Percentiles rank a stretch among this genome's conserved stretches.
phyloP scores from a whole-genome alignment of 2,113 vertebrate species.

The Phrynosoma blainvillii region DNA sequence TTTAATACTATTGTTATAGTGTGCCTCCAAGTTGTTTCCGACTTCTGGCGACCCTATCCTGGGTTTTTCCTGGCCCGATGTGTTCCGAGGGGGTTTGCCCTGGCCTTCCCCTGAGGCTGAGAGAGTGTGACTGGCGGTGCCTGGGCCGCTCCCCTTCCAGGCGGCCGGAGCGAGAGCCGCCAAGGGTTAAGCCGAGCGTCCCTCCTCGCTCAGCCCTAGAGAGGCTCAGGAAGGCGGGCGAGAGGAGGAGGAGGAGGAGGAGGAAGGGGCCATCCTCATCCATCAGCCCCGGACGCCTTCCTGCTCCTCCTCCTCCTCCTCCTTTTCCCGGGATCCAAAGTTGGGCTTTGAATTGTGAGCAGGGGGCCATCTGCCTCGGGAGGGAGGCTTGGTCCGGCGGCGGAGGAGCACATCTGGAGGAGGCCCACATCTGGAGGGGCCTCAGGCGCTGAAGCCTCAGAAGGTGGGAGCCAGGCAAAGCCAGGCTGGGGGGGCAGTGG shows the following conservation, averaged over 20 bases:
- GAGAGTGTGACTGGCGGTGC: no score
- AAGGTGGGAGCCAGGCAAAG: no score
- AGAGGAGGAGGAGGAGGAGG: not conserved
- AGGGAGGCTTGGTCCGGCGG: not conserved
- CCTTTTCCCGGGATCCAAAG: constrained; percentile 27
- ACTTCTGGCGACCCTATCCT: no score
- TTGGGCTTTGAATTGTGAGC: constrained; percentile 25
- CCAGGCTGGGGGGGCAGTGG: no score
- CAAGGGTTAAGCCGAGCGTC: constrained; percentile 20
- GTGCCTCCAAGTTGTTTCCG: no score
- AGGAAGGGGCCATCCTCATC: not conserved
- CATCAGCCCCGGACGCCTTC: constrained; percentile 2
- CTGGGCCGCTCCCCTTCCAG: not conserved
- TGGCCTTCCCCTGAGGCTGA: no score
- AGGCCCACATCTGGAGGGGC: no score
- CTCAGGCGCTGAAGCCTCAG: no score
- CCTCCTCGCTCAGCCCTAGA: constrained; percentile 10
- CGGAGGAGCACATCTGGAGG: no score
- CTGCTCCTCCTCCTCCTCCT: constrained; percentile 16
- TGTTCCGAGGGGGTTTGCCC: no score
- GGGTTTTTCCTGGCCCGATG: not conserved
- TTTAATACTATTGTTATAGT: no score
- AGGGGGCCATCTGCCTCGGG: constrained; percentile 1
- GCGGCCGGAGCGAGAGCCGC: no score
- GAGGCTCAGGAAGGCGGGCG: constrained; percentile 3